phyloP scores from a whole-genome alignment of 1,140 invertebrate species.

The Pseudomyrmex sp. region DNA sequence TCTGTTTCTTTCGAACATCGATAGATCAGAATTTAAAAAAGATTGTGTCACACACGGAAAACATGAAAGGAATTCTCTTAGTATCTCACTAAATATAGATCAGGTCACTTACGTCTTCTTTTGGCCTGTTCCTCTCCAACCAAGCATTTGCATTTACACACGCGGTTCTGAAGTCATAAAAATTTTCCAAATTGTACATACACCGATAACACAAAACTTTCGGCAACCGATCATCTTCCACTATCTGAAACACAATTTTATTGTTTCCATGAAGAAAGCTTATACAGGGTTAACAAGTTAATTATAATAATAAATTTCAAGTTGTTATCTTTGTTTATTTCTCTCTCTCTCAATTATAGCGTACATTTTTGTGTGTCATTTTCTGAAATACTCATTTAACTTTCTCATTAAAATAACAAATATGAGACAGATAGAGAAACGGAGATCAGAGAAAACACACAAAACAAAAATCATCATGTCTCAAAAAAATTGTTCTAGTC shows the following conservation, averaged over 20 bases:
- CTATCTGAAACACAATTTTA: conserved; percentile 80
- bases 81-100: neutral
- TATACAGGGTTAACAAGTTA: neutral
- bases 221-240: conserved; percentile 84
- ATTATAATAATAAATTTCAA: neutral
- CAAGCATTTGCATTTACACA: conserved; percentile 84
- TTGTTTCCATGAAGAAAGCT: neutral
- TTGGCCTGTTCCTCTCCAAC: conserved; percentile 80
- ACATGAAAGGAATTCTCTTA: too few species aligned
- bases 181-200: conserved; percentile 86
- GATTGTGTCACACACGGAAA: too few species aligned
- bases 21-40: too few species aligned
- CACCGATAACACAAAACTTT: conserved; percentile 86
- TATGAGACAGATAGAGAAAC: too few species aligned
- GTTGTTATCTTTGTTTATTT: neutral
- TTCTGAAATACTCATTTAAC: too few species aligned
- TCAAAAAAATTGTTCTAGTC: too few species aligned
- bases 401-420: too few species aligned
- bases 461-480: too few species aligned
- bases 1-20: too few species aligned
- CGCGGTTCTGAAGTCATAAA: conserved; percentile 85
- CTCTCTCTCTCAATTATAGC: neutral
- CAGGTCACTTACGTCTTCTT: conserved; percentile 73
- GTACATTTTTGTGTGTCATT: neutral
- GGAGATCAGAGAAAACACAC: too few species aligned